Percentiles rank a stretch among this genome's conserved stretches.
These are phyloP conservation scores for Cynodonichthys magdalenae DNA, from an alignment of 2,797 vertebrate species.

Conservation along the genomic window DNA sequence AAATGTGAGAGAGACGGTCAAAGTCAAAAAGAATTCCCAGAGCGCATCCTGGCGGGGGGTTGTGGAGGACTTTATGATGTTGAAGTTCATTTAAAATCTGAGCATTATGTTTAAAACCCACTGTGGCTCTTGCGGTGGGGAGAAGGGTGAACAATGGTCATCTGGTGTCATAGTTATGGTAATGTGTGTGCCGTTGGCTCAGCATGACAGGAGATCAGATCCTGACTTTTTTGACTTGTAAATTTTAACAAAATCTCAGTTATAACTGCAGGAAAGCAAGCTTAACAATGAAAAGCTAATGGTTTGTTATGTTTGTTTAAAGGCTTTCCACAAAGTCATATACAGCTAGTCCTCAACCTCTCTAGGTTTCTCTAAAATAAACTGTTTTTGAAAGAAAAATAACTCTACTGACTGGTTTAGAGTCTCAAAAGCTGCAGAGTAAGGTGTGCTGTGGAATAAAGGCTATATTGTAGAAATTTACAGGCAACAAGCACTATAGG, in stretches of 20 bases:
- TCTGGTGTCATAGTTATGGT: constrained; percentile 81
- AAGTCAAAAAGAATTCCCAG: constrained; percentile 78
- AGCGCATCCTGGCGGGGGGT: constrained; percentile 46
- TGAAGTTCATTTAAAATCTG: constrained; percentile 70
- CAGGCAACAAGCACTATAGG: constrained; percentile 28
- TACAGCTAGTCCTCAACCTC: neutral
- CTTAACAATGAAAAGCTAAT: neutral
- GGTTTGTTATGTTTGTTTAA: neutral
- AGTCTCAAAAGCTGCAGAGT: constrained; percentile 29
- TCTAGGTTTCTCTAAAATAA: constrained; percentile 9
- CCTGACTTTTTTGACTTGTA: constrained; percentile 37
- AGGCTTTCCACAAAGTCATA: constrained; percentile 9
- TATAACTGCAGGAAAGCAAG: constrained; percentile 20
- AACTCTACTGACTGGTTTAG: constrained; percentile 31
- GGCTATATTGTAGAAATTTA: constrained; percentile 56
- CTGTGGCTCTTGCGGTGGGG: constrained; percentile 54
- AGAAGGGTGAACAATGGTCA: constrained; percentile 65
- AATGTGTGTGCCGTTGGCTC: constrained; percentile 68
- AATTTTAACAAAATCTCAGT: constrained; percentile 40
- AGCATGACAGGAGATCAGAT: constrained; percentile 60
- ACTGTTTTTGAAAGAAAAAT: constrained; percentile 17
- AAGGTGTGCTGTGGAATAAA: constrained; percentile 52
- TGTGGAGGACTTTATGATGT: constrained; percentile 49
- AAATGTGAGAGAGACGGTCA: constrained; percentile 74
- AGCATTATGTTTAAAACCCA: constrained; percentile 65